Evolutionary conservation across 2,113 vertebrate species (phyloP).

Genomic region (Pygathrix nemaeus): DNA sequence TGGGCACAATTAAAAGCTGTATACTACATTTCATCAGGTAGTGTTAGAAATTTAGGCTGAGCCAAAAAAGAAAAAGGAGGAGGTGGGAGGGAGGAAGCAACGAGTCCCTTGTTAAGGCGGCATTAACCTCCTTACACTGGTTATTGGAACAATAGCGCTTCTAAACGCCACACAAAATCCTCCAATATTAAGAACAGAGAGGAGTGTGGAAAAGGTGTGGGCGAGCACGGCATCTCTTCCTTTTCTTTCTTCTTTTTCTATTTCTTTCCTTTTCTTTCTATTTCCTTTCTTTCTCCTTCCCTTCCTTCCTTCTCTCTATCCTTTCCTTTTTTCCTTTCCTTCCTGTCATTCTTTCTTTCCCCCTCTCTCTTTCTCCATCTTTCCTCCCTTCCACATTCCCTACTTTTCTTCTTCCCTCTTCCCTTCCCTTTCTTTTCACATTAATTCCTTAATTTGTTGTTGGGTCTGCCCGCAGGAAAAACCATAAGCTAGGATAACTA

Average conservation of each 20-base stretch:
- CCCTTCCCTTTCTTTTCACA: background rate
- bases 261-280: background rate
- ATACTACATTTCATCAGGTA: constrained; percentile 85
- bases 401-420: too few species aligned
- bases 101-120: constrained; percentile 79
- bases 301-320: fast-evolving
- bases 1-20: constrained; percentile 89
- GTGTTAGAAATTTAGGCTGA: constrained; percentile 85
- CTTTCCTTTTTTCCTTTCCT: too few species aligned
- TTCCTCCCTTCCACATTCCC: too few species aligned
- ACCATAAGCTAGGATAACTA: background rate
- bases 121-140: constrained; percentile 81
- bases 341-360: fast-evolving
- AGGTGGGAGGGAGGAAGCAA: constrained; percentile 34
- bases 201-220: background rate
- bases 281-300: fast-evolving
- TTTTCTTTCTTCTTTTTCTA: background rate
- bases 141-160: constrained; percentile 77
- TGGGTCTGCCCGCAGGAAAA: background rate
- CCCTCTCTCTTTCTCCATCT: too few species aligned
- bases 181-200: background rate
- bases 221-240: background rate
- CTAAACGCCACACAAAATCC: background rate
- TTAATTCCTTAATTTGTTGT: background rate
- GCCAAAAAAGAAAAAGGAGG: constrained; percentile 80